Base-by-base conservation (phyloP, 1,140 invertebrate genomes). In the Drosophila melanica region DNA sequence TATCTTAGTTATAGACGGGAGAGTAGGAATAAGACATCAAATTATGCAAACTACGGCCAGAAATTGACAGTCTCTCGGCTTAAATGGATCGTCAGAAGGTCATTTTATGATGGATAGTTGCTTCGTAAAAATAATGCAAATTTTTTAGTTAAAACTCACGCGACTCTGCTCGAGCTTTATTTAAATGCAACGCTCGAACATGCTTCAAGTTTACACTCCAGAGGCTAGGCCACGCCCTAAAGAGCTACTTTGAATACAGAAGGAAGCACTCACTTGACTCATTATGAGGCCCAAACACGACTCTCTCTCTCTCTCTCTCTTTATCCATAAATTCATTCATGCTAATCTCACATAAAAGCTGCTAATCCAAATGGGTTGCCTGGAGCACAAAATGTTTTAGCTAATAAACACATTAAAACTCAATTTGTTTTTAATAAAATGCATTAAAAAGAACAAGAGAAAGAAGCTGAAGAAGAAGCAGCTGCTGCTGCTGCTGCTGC, bases 381-480 rank as follows among this genome's bases (percentile, higher is more conserved):
- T 33, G 18, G 30, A 14, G 47, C 51, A 41, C 51, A 54, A 54
- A 57, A 57, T 57, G 54, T 68, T 54, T 54, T 63, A 51, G 50
- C 71, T 86, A 86, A 86, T 86, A 87, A 86, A 86, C 81, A 86
- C 81, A 87, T 86, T 86, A 86, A 82, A 73, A 57, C 51, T 60
- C 73, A 87, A 86, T 86, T 79, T 86, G 78, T 86, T 76, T 65
- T 81, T 80, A 53, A 81, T 71, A 41, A 51, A 72, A 72, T 72
- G 14, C 71, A 63, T 63, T 70, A 70, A 71, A 71, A 23, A 65
- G 4, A 37, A 20, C 2, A 27, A 44, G 18, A 45, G 14, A n/a
- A 45, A 37, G 11, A 37, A 18, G 41, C 8, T 16, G 30, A 35
- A 41, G 33, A 9, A 16, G 55, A 18, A 8, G 33, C 14, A 33